Evolutionary conservation across 2,797 vertebrate species (phyloP), one percentile per base, ranked within the genome.

Genomic region (Sebastes glaucus): DNA sequence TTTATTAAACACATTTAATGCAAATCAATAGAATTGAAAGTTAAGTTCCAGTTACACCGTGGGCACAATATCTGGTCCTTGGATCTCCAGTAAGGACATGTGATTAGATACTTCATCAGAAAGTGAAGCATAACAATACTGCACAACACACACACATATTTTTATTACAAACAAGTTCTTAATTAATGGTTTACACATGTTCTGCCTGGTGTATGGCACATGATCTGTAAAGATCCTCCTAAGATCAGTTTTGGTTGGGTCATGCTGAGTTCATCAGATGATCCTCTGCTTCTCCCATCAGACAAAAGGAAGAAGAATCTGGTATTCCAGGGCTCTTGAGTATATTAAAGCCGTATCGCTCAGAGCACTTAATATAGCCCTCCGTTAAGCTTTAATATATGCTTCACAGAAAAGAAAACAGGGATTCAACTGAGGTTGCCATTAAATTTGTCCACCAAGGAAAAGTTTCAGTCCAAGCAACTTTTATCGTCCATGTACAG

Each of bases 151-250:
- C 23, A 59, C 7, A 0, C 38, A 42, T 0, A 42, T 42, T 42
- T 42, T 6, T 64, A 59, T 82, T 76, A 46, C 4, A 65, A 22
- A 27, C 32, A 60, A 1, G 18, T 14, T 83, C 28, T 68, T 83
- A 70, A 79, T 74, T 61, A 83, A 80, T 49, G 4, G 28, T 76
- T 67, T 64, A 25, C 65, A 83, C 56, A 66, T 77, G 81, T 16
- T 68, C 38, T 75, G 38, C 28, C 33, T 65, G 57, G 22, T 9
- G 18, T 49, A 35, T 25, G 7, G 16, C 28, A 14, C 52, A 6
- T 16, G 67, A 71, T 88, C 84, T 91, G 79, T 61, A 18, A 66
- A 87, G 86, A 59, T 77, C 80, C 80, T 77, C 80, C 68, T 88
- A 42, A 82, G 60, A 33, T 67, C 9, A 60, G 78, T 52, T 67